Percentiles rank a stretch among this genome's conserved stretches.
These are phyloP conservation scores for Mythimna vitellina DNA, from an alignment of 2,888 invertebrate species.

Conservation along the genomic window DNA sequence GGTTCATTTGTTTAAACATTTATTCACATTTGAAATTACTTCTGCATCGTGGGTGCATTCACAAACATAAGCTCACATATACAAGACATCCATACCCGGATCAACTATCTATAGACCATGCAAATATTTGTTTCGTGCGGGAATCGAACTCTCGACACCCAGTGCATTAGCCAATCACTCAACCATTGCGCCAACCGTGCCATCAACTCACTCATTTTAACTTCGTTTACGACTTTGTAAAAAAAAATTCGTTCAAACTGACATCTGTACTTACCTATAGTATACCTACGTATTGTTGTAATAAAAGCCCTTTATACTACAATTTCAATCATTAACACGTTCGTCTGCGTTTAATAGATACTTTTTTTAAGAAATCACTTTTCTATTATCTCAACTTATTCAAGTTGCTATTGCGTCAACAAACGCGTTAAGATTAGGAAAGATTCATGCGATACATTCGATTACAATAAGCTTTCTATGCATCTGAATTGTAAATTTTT, in stretches of 20 bases:
- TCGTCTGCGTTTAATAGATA: neutral
- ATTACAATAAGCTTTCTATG: conserved; percentile 66
- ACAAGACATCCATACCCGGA: no score
- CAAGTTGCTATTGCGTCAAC: conserved; percentile 50
- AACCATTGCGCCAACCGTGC: no score
- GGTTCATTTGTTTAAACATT: no score
- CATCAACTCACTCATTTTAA: no score
- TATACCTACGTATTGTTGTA: neutral
- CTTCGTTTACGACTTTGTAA: neutral
- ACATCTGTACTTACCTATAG: no score
- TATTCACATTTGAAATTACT: no score
- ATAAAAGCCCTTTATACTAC: neutral
- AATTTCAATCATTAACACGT: conserved; percentile 13
- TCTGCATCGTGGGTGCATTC: no score
- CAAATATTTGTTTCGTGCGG: no score
- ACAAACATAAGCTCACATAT: no score
- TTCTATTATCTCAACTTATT: conserved; percentile 50
- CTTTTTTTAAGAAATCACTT: conserved; percentile 25
- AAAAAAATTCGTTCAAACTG: neutral
- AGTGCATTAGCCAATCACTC: no score
- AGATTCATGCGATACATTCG: conserved; percentile 66
- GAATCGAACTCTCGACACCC: no score
- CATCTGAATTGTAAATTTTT: conserved; percentile 59
- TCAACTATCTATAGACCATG: no score
- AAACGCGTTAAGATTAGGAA: conserved; percentile 58